A percentile compares a stretch with the other conserved stretches of the same genome.
These are phyloP conservation scores for Rhyacophila brunnea DNA, from an alignment of 1,140 invertebrate genomes.

Conservation along the genomic window DNA sequence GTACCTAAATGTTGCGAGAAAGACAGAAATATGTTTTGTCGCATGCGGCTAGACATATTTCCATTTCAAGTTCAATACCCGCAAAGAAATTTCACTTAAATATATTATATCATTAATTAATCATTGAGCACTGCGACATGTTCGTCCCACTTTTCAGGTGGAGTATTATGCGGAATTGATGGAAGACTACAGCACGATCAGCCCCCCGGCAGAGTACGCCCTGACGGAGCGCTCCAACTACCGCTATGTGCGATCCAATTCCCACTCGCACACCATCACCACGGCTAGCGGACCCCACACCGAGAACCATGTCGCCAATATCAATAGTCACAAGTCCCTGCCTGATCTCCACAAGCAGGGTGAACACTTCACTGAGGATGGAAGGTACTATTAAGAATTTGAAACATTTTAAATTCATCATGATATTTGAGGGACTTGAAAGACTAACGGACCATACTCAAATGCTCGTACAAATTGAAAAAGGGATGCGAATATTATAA, in stretches of 20 bases:
- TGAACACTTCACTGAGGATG: conserved; percentile 44
- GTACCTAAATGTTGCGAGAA: too few relatives aligned
- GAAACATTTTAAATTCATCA: too few relatives aligned
- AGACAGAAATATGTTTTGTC: too few relatives aligned
- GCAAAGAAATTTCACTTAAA: too few relatives aligned
- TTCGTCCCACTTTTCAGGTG: conserved; percentile 6
- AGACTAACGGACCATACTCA: too few relatives aligned
- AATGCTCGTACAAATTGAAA: too few relatives aligned
- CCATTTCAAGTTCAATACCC: too few relatives aligned
- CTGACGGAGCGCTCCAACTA: conserved; percentile 40
- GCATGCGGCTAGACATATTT: too few relatives aligned
- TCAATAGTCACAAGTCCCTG: conserved; percentile 78
- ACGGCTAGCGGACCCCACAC: conserved; percentile 44
- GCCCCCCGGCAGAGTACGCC: conserved; percentile 65
- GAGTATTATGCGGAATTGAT: conserved; percentile 37
- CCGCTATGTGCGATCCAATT: conserved; percentile 57
- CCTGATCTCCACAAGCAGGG: conserved; percentile 76
- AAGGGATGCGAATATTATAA: too few relatives aligned
- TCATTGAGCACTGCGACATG: neutral
- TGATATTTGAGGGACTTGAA: too few relatives aligned
- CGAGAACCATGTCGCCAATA: conserved; percentile 52
- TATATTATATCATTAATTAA: too few relatives aligned
- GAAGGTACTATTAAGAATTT: too few relatives aligned
- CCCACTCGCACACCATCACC: conserved; percentile 63
- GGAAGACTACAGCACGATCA: conserved; percentile 58